These are phyloP conservation scores for Holotrichia oblita DNA, from an alignment of 1,140 invertebrate species.

Conservation along the genomic window DNA sequence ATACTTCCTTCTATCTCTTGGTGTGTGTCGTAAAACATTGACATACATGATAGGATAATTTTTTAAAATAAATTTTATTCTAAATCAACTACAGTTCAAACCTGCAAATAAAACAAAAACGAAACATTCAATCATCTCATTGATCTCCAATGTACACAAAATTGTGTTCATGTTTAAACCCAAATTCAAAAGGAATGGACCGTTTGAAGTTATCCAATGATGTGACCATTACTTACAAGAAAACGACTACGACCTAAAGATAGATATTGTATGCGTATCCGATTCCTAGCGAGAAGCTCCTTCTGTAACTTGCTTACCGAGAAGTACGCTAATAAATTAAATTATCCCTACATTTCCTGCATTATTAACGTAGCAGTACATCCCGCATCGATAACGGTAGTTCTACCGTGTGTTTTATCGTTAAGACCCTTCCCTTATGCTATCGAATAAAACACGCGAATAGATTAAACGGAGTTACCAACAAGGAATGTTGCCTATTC, in stretches of 20 bases:
- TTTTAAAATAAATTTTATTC: too few relatives aligned
- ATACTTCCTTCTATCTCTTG: too few relatives aligned
- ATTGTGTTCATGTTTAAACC: too few relatives aligned
- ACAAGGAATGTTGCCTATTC: not conserved
- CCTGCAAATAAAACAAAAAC: too few relatives aligned
- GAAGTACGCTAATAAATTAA: constrained; percentile 13
- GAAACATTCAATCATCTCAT: too few relatives aligned
- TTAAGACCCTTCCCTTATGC: not conserved
- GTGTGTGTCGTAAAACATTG: too few relatives aligned
- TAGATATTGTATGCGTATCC: not conserved
- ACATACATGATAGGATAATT: too few relatives aligned
- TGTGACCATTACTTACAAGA: too few relatives aligned
- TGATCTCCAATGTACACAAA: too few relatives aligned
- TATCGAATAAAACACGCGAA: not conserved
- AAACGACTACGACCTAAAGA: not conserved
- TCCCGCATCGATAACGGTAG: not conserved
- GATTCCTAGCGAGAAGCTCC: not conserved
- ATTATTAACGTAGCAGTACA: not conserved
- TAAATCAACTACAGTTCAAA: too few relatives aligned
- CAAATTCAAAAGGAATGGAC: too few relatives aligned
- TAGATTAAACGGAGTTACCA: not conserved
- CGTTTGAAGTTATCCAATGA: too few relatives aligned
- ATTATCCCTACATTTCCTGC: not conserved
- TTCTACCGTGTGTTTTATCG: not conserved
- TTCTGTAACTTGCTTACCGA: not conserved